These are phyloP conservation scores for Corbicula japonica DNA, from an alignment of 2,888 invertebrate species.

Conservation along the genomic window DNA sequence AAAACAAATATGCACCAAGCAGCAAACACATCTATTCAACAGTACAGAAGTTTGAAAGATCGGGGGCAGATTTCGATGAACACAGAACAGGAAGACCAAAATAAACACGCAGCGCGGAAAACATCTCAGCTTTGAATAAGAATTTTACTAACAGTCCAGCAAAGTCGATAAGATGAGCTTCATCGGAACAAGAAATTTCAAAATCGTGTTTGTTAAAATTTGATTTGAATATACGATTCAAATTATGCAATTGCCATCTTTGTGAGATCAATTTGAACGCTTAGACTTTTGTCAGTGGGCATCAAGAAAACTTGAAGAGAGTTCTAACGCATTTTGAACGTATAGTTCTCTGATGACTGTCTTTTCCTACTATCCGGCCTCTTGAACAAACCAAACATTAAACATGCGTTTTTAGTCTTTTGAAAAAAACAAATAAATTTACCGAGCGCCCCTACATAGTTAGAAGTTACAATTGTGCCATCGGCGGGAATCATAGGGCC, in stretches of 20 bases:
- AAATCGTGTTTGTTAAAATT: background rate
- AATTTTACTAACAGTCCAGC: background rate
- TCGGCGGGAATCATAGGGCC: no score
- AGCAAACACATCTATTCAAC: background rate
- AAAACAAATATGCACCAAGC: background rate
- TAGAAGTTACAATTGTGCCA: no score
- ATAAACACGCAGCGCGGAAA: background rate
- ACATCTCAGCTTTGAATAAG: background rate
- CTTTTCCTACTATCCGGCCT: no score
- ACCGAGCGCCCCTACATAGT: no score
- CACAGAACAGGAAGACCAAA: background rate
- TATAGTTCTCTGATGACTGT: background rate
- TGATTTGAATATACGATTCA: background rate
- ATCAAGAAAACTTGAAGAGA: background rate
- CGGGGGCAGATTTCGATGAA: background rate
- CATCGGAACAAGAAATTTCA: background rate
- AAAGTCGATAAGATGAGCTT: background rate
- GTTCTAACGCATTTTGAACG: background rate
- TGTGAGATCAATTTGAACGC: background rate
- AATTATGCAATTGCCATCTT: background rate
- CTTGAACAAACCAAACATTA: no score
- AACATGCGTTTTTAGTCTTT: no score
- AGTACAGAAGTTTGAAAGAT: background rate
- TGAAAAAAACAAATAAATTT: no score
- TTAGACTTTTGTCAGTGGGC: slow-evolving; percentile 2